Evolutionary conservation across 2,113 vertebrate species (phyloP).

Genomic region (Eurystomus gularis): DNA sequence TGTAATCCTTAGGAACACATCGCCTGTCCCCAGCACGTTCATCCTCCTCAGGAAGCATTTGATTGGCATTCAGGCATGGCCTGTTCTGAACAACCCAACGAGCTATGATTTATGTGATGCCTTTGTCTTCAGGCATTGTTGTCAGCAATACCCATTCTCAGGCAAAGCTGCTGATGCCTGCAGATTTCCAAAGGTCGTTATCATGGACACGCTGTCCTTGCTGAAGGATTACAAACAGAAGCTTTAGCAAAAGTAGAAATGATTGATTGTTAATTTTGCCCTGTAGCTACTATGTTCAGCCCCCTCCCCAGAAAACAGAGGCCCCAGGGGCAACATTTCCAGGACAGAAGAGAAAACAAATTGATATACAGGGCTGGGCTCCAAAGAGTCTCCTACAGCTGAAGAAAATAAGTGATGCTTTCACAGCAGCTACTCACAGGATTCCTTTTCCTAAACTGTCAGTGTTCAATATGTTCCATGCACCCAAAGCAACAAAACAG

Average conservation of each 20-base stretch:
- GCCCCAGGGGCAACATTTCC: neutral
- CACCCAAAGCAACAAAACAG: conserved; percentile 7
- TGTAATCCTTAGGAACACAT: neutral
- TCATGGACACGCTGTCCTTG: neutral
- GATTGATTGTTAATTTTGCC: neutral
- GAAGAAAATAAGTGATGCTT: conserved; percentile 6
- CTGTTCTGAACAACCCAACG: neutral
- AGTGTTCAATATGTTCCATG: neutral
- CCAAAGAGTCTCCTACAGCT: neutral
- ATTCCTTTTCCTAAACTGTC: neutral
- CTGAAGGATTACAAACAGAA: neutral
- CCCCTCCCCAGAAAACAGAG: neutral
- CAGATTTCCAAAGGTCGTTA: conserved; percentile 5
- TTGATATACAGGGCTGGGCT: neutral
- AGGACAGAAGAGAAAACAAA: neutral
- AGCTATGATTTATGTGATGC: conserved; percentile 23
- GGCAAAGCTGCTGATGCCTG: neutral
- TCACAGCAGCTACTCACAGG: conserved; percentile 1
- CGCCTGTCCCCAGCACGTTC: neutral
- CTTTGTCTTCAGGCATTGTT: conserved; percentile 35
- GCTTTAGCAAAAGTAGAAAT: neutral
- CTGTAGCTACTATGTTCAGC: neutral
- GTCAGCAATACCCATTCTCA: conserved; percentile 11
- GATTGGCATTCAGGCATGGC: neutral
- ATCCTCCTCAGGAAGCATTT: neutral